Evolutionary conservation across 2,888 invertebrate genomes (phyloP), one percentile per base, ranked within the genome.

Genomic region (Spisula solida): DNA sequence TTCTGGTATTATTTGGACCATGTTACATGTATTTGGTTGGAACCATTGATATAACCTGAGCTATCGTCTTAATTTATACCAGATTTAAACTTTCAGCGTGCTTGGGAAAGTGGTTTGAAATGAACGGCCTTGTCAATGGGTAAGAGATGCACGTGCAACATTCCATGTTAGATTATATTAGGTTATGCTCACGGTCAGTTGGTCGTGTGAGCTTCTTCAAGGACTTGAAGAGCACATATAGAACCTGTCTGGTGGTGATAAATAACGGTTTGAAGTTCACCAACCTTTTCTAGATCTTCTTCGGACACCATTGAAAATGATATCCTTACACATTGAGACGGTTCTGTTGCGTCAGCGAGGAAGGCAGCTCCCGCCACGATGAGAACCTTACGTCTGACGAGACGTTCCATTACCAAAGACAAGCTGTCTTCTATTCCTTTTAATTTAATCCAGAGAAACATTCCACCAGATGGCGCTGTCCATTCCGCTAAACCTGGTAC

Each of bases 401-500:
- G 86, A 12, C 83, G 75, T 4, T 91, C 88, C 70, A 85, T 82
- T 25, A 89, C 87, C 8, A 92, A 75, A 12, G 70, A 20, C 31
- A 80, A 41, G 12, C 89, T 56, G 70, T 92, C 91, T 20, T 86
- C 48, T 47, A 91, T 10, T 6, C 55, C 81, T 25, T 25, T 81
- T 47, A 91, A 88, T 31, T 86, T 87, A 18, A 92, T 41, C 92
- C 92, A 92, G 41, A 92, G 87, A 81, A 92, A 92, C 92, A 92
- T 92, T 2, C 92, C 92, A 8, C 92, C 92, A 6, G 89, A 82
- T 4, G 92, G 92, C 0, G 85, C 70, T 6, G 85, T 70, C 89
- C 91, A 91, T 41, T 88, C 90, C 12, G 87, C 92, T 18, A 91
- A 51, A 56, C 91, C 92, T 92, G 78, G 16, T 20, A 20, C 2